Evolutionary conservation across 2,888 invertebrate genomes (phyloP).

Genomic region (Nephrotoma appendiculata): DNA sequence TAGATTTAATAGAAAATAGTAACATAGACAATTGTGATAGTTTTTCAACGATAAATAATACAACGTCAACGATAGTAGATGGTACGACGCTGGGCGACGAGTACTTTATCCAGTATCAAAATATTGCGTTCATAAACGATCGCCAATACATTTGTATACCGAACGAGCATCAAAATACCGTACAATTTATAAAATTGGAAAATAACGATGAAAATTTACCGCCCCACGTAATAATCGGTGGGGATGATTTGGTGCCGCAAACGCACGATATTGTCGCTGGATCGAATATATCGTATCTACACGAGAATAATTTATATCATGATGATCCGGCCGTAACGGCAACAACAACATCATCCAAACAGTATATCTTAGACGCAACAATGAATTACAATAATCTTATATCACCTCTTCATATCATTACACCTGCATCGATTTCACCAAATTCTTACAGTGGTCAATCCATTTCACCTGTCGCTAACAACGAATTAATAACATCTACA

Average conservation of each 20-base stretch:
- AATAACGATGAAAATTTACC: neutral
- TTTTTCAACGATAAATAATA: neutral
- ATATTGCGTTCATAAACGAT: slow-evolving; percentile 25
- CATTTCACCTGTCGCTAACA: slow-evolving; percentile 9
- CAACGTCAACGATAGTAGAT: neutral
- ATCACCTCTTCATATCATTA: slow-evolving; percentile 9
- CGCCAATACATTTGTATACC: slow-evolving; percentile 45
- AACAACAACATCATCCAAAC: neutral
- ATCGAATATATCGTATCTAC: neutral
- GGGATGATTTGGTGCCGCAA: neutral
- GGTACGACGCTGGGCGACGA: neutral
- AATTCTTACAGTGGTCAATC: slow-evolving; percentile 13
- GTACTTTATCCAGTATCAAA: neutral
- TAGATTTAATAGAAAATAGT: neutral
- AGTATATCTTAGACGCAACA: neutral
- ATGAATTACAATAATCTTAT: slow-evolving; percentile 1
- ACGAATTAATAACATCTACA: slow-evolving; percentile 2
- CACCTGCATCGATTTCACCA: slow-evolving; percentile 14
- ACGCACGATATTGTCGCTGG: neutral
- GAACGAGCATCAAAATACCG: neutral
- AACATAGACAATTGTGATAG: slow-evolving; percentile 1
- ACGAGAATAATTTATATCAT: neutral
- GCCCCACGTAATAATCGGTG: neutral
- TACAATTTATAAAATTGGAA: slow-evolving; percentile 1
- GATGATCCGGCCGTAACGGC: neutral